These are phyloP conservation scores for Patella depressa DNA, from an alignment of 2,888 invertebrate genomes.

Conservation along the genomic window DNA sequence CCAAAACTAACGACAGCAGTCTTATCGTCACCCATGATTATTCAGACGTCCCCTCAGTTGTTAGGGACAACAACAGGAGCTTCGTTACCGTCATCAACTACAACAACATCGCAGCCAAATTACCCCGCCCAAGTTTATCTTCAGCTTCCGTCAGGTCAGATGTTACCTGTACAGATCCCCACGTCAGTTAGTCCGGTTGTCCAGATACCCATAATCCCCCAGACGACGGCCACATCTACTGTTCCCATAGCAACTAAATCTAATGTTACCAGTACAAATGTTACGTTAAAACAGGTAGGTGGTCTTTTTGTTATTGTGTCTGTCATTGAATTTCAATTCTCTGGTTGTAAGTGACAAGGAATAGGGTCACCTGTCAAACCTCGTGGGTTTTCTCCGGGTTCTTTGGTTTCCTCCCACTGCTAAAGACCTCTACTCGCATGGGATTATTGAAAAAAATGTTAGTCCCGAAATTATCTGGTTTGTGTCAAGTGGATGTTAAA, in stretches of 20 bases:
- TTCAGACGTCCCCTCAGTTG: neutral
- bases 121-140: slow-evolving; percentile 72
- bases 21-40: neutral
- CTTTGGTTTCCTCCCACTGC: too few relatives aligned
- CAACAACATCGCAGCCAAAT: slow-evolving; percentile 24
- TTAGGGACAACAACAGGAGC: neutral
- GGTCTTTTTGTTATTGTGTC: too few relatives aligned
- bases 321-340: too few relatives aligned
- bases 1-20: slow-evolving; percentile 8
- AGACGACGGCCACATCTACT: slow-evolving; percentile 24
- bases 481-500: too few relatives aligned
- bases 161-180: slow-evolving; percentile 71
- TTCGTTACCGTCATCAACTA: neutral
- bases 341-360: too few relatives aligned
- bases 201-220: slow-evolving; percentile 11
- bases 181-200: slow-evolving; percentile 23
- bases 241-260: slow-evolving; percentile 31
- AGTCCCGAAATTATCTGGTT: too few relatives aligned
- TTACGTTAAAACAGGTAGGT: slow-evolving; percentile 40
- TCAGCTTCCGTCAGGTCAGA: slow-evolving; percentile 75
- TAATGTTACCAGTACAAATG: slow-evolving; percentile 23
- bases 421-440: too few relatives aligned
- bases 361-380: too few relatives aligned
- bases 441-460: too few relatives aligned
- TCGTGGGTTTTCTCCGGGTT: too few relatives aligned